Conservation (phyloP, 2,888 invertebrate species). For the Abrostola triplasia region DNA sequence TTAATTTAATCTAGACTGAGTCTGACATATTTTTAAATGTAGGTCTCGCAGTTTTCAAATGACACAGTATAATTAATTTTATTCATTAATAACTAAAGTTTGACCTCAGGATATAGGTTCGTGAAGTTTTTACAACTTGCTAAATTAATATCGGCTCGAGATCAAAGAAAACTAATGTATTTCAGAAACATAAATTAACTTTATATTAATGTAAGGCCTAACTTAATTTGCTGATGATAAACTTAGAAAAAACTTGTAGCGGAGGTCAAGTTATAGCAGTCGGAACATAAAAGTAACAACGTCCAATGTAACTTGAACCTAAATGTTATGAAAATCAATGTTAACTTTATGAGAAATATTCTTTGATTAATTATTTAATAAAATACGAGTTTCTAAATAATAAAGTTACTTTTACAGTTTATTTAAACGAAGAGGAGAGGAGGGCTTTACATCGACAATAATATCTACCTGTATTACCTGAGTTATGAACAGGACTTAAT, state of each 20-base stretch:
- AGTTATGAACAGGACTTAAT: no score
- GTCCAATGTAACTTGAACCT: neutral
- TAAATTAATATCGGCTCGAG: neutral
- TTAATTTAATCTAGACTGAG: neutral
- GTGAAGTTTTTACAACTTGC: neutral
- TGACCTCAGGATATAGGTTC: neutral
- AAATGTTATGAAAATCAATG: neutral
- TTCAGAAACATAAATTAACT: constrained; percentile 1
- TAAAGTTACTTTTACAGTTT: neutral
- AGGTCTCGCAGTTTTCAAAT: neutral
- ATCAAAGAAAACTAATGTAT: neutral
- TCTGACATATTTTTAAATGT: neutral
- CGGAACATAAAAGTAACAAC: neutral
- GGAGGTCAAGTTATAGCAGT: neutral
- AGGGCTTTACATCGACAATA: no score
- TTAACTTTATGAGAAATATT: neutral
- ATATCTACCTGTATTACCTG: no score
- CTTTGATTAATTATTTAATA: neutral
- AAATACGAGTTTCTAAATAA: neutral
- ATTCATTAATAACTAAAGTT: neutral
- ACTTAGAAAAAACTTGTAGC: constrained; percentile 3
- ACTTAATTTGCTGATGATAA: constrained; percentile 2
- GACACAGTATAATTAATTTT: neutral
- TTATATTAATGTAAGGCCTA: constrained; percentile 1
- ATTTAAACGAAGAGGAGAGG: no score